Evolutionary conservation across 2,113 vertebrate genomes (phyloP).

Genomic region (Rhinopomastus cyanomelas): DNA sequence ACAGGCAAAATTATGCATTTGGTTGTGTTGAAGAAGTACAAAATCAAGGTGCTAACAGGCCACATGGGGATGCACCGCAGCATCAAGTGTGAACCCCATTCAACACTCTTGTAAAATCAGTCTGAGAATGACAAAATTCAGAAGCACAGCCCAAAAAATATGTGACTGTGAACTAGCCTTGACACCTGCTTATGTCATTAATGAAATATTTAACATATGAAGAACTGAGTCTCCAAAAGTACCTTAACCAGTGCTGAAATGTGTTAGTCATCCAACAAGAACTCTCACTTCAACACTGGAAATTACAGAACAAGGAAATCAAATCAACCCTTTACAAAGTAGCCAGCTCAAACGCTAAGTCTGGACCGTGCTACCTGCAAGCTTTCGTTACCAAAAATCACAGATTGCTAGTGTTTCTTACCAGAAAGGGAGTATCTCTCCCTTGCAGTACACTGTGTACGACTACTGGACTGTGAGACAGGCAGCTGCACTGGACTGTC

Average conservation of each 20-base stretch:
- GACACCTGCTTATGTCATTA: slow-evolving; percentile 39
- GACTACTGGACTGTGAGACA: neutral
- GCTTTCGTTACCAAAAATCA: neutral
- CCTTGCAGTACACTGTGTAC: neutral
- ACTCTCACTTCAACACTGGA: slow-evolving; percentile 5
- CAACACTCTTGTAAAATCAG: neutral
- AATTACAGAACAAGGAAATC: slow-evolving; percentile 40
- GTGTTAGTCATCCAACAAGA: slow-evolving; percentile 51
- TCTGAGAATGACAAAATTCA: neutral
- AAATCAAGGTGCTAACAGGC: neutral
- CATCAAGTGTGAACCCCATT: neutral
- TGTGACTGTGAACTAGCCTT: slow-evolving; percentile 19
- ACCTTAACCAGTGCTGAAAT: neutral
- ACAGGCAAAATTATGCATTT: neutral
- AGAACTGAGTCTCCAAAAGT: slow-evolving; percentile 18
- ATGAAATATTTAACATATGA: slow-evolving; percentile 41
- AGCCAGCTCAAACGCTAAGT: neutral
- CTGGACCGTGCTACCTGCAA: slow-evolving; percentile 5
- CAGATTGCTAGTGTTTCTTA: neutral
- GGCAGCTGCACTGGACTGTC: neutral
- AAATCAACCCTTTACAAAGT: slow-evolving; percentile 5
- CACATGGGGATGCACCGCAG: neutral
- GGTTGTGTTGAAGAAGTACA: neutral
- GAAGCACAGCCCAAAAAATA: neutral
- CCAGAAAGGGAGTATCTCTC: neutral